These are phyloP conservation scores for Trichogramma pretiosum DNA, from an alignment of 1,140 invertebrate species.

Conservation along the genomic window DNA sequence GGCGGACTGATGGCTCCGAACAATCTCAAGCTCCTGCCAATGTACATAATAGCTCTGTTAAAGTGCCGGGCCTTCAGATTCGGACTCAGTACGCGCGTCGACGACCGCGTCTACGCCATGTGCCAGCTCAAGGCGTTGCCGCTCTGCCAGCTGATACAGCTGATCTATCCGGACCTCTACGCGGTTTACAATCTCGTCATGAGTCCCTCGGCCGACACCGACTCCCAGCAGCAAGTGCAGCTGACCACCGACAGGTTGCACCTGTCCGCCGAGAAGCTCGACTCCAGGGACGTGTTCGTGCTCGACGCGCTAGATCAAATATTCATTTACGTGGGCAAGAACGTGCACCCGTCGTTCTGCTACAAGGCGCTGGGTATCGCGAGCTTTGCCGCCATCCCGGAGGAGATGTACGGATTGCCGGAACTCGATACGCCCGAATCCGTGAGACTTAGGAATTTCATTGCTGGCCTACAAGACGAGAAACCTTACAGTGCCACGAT, in stretches of 20 bases:
- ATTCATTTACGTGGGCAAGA: constrained; percentile 79
- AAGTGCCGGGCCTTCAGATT: constrained; percentile 89
- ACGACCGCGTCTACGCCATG: constrained; percentile 90
- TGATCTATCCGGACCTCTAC: constrained; percentile 90
- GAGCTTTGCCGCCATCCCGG: constrained; percentile 54
- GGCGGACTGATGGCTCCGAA: constrained; percentile 65
- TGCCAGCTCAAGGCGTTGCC: constrained; percentile 88
- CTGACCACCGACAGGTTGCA: constrained; percentile 58
- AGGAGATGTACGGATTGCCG: constrained; percentile 66
- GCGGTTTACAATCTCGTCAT: constrained; percentile 71
- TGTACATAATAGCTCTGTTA: constrained; percentile 83
- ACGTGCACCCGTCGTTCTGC: constrained; percentile 66
- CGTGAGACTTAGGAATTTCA: constrained; percentile 68
- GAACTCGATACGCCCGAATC: constrained; percentile 68
- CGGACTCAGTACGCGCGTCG: constrained; percentile 76
- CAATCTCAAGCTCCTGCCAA: constrained; percentile 71
- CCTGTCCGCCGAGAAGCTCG: constrained; percentile 65
- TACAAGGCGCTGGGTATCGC: constrained; percentile 61
- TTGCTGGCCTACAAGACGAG: constrained; percentile 75
- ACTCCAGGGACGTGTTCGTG: constrained; percentile 82
- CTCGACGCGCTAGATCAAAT: constrained; percentile 81
- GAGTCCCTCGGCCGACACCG: constrained; percentile 49
- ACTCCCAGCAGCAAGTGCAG: constrained; percentile 43
- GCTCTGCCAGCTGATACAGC: constrained; percentile 68
- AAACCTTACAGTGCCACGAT: constrained; percentile 71